Conservation (phyloP, 1,140 invertebrate genomes). For the Aphaenogaster floridana region DNA sequence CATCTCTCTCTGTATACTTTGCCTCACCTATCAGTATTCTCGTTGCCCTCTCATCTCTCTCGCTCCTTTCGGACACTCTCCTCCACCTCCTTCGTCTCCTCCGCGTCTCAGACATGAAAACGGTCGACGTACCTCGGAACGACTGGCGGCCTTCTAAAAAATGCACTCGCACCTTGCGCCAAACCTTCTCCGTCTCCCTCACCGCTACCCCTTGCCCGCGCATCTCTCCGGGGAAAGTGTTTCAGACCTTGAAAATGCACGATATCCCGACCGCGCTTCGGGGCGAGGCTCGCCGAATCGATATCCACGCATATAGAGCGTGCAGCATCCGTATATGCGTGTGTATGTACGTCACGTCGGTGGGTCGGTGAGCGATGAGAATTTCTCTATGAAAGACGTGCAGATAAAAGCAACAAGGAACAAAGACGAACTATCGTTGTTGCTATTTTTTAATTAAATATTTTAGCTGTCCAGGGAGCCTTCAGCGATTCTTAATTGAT, state of each 20-base stretch:
- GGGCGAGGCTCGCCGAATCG: conserved; percentile 65
- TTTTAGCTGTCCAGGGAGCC: background rate
- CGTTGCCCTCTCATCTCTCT: conserved; percentile 36
- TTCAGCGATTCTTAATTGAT: conserved; percentile 10
- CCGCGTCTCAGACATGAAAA: conserved; percentile 75
- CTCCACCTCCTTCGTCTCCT: conserved; percentile 57
- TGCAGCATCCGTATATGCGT: background rate
- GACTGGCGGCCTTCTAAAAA: conserved; percentile 77
- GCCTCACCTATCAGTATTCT: background rate
- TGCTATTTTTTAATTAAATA: conserved; percentile 48
- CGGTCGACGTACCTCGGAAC: conserved; percentile 59
- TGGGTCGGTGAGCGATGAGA: conserved; percentile 64
- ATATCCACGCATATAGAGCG: conserved; percentile 62
- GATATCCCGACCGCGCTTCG: conserved; percentile 61
- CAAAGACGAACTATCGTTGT: conserved; percentile 17
- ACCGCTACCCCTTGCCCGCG: background rate
- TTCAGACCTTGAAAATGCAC: conserved; percentile 80
- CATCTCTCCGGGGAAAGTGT: conserved; percentile 72
- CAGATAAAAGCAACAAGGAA: conserved; percentile 30
- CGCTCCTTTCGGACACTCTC: background rate
- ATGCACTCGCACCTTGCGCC: conserved; percentile 69
- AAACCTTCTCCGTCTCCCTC: background rate
- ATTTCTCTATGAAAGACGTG: conserved; percentile 67
- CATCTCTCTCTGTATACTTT: conserved; percentile 18
- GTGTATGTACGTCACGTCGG: conserved; percentile 4